Evolutionary conservation across 1,140 invertebrate species (phyloP), one percentile per base, ranked within the genome.

Genomic region (Lycorma delicatula): DNA sequence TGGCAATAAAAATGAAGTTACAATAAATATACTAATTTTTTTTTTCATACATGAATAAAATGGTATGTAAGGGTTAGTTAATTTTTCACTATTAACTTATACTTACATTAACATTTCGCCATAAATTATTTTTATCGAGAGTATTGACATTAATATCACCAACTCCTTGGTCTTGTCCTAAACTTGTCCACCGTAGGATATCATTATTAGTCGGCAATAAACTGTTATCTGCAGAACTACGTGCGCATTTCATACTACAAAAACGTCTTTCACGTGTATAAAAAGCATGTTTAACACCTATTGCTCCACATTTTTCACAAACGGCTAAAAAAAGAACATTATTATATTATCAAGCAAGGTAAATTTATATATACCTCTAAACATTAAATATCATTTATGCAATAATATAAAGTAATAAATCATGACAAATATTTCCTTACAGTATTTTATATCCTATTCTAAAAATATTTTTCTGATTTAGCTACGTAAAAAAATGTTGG

Each of bases 201-300:
- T n/a, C n/a, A n/a, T n/a, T n/a, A n/a, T n/a, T n/a, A n/a, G n/a
- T n/a, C n/a, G n/a, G n/a, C n/a, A n/a, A n/a, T n/a, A n/a, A n/a
- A n/a, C n/a, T n/a, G n/a, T n/a, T 53, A 18, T 75, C 74, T 46
- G 67, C 68, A 28, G 70, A 73, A 25, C 78, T 76, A 55, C 83
- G 73, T 3, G 85, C 85, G 73, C 86, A 90, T 12, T 82, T 78
- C 72, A 86, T 78, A 68, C 85, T 88, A 68, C 86, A 89, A 72
- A 85, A 89, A 59, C 84, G 75, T 63, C 90, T 78, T 61, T 89
- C 86, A 71, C 88, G 87, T 11, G 88, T 91, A 66, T 93, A 92
- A 73, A 93, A 93, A 2, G 89, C 86, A 72, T 91, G 87, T 71
- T 91, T 91, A 5, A 92, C 89, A 59, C 90, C 90, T 63, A 91